Base-by-base conservation (phyloP, 2,888 invertebrate species). In the Megamerina dolium region DNA sequence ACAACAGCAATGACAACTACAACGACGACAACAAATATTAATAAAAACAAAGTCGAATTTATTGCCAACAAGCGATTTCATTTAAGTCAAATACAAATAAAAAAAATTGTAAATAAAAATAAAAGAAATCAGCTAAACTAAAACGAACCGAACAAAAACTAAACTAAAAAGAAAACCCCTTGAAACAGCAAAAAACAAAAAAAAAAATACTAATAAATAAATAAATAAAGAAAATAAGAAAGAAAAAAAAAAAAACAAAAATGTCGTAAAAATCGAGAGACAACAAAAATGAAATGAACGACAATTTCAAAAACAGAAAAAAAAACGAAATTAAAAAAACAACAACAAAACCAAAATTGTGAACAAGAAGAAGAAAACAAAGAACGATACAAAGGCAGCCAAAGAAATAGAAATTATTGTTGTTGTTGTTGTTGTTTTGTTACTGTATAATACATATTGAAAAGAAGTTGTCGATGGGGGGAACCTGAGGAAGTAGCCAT, bases 51-150 rank as follows among this genome's bases (percentile, higher is more conserved):
- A 56, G 55, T 52, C 44, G 39, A 57, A 59, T 59, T 57, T 60
- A 60, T 60, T 52, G 56, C 58, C 56, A 58, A 58, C 55, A 58
- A 62, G 55, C 58, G 55, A 59, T 59, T n/a, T 54, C 60, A 61
- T 57, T 52, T 59, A 60, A 61, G 33, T 21, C 41, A 13, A n/a
- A 21, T 26, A 21, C n/a, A 39, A 19, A 39, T 17, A 19, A 42
- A 40, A 36, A 39, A 40, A 46, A 44, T 44, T 42, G 37, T 43
- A 43, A 43, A 39, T 50, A 43, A 51, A 52, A 54, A 51, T 53
- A 61, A 58, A 59, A 58, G 52, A 42, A 14, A n/a, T n/a, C n/a
- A n/a, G n/a, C n/a, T n/a, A n/a, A n/a, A n/a, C n/a, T n/a, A n/a
- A n/a, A n/a, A n/a, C n/a, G n/a, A n/a, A n/a, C n/a, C n/a, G n/a